phyloP scores from a whole-genome alignment of 2,113 vertebrate species.

The Mobula birostris region DNA sequence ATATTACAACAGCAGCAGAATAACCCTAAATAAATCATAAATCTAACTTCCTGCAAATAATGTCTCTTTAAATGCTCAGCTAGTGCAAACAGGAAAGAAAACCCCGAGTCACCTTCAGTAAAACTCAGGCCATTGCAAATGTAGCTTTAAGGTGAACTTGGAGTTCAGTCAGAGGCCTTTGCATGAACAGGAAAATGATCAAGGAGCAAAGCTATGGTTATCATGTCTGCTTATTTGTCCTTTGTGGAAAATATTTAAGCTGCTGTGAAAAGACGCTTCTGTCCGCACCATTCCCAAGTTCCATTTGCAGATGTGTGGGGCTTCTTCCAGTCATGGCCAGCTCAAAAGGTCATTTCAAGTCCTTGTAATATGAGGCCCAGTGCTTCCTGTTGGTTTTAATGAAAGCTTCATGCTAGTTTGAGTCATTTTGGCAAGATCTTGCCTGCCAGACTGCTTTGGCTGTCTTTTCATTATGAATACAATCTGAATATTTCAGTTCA shows the following conservation, averaged over 20 bases:
- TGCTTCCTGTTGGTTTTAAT: conserved; percentile 50
- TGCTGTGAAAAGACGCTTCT: conserved; percentile 43
- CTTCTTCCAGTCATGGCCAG: conserved; percentile 48
- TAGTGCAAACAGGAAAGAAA: not conserved
- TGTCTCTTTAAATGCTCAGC: not conserved
- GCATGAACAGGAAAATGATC: conserved; percentile 55
- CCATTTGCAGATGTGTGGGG: conserved; percentile 51
- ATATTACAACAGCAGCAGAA: no score
- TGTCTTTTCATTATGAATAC: conserved; percentile 47
- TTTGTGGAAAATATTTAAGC: conserved; percentile 49
- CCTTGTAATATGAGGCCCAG: conserved; percentile 37
- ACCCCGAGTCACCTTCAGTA: not conserved
- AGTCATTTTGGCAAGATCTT: conserved; percentile 52
- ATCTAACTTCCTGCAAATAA: not conserved
- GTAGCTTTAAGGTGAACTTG: conserved; percentile 36
- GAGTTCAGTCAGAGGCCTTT: conserved; percentile 50
- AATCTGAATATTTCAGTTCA: conserved; percentile 42
- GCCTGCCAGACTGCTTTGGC: conserved; percentile 47
- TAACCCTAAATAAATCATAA: not conserved
- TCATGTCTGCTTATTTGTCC: conserved; percentile 55
- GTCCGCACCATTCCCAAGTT: conserved; percentile 40
- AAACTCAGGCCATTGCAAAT: not conserved
- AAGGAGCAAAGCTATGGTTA: conserved; percentile 48
- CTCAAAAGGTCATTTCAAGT: conserved; percentile 52
- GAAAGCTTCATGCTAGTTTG: conserved; percentile 55